Evolutionary conservation across 1,140 invertebrate genomes (phyloP).

Genomic region (Melanaphis sacchari): DNA sequence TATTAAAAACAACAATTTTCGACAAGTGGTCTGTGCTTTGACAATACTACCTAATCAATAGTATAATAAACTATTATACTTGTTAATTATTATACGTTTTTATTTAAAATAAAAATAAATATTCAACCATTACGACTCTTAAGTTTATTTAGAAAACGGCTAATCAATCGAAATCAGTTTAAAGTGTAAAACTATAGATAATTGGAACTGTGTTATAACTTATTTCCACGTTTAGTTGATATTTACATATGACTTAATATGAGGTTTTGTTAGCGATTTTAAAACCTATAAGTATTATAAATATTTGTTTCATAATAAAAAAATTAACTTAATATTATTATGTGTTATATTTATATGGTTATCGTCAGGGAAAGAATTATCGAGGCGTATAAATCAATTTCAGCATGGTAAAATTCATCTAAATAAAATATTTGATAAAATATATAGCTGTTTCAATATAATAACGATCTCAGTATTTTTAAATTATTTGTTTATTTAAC

Average conservation of each 20-base stretch:
- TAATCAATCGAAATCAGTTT: background rate
- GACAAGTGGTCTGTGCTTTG: too few relatives aligned
- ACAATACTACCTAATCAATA: too few relatives aligned
- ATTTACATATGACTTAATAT: background rate
- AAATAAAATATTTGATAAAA: background rate
- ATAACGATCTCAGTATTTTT: background rate
- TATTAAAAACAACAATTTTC: too few relatives aligned
- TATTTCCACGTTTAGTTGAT: background rate
- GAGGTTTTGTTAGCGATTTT: background rate
- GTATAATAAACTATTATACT: too few relatives aligned
- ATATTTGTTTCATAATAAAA: background rate
- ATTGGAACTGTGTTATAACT: background rate
- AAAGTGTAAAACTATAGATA: background rate
- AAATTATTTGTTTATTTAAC: background rate
- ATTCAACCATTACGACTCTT: background rate
- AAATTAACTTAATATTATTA: background rate
- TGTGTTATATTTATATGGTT: too few relatives aligned
- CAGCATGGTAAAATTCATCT: background rate
- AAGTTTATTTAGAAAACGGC: background rate
- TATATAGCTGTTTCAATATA: background rate
- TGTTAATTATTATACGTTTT: too few relatives aligned
- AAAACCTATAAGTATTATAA: background rate
- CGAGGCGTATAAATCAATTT: background rate
- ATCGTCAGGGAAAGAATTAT: background rate
- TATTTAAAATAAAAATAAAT: background rate